phyloP scores from a whole-genome alignment of 1,140 invertebrate genomes.

The Bombus superbus region DNA sequence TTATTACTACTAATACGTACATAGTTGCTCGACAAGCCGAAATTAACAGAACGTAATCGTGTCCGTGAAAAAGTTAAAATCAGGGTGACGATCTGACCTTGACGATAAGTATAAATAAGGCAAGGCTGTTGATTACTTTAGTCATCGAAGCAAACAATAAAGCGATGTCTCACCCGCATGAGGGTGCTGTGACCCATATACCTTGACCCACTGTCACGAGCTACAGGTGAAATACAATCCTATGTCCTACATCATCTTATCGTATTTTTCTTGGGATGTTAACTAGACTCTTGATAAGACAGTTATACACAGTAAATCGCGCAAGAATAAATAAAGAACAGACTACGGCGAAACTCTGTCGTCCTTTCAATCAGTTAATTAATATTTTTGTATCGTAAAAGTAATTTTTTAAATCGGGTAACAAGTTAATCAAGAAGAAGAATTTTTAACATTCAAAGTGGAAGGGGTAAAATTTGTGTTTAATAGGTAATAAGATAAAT shows the following conservation, averaged over 20 bases:
- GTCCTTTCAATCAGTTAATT: neutral
- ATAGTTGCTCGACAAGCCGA: neutral
- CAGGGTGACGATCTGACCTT: constrained; percentile 63
- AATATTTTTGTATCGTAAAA: too few relatives aligned
- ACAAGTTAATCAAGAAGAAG: too few relatives aligned
- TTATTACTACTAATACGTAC: neutral
- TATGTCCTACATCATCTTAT: constrained; percentile 70
- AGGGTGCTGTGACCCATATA: constrained; percentile 81
- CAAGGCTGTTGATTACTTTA: constrained; percentile 75
- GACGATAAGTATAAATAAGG: constrained; percentile 69
- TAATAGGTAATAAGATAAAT: too few relatives aligned
- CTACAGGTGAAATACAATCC: constrained; percentile 73
- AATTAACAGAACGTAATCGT: neutral
- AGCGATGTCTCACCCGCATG: constrained; percentile 79
- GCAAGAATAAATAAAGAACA: neutral
- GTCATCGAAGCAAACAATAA: constrained; percentile 71
- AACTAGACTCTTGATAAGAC: constrained; percentile 63
- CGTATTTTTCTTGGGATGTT: constrained; percentile 56
- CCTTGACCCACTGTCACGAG: constrained; percentile 80
- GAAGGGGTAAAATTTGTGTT: too few relatives aligned
- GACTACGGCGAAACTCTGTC: neutral
- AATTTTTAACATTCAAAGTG: too few relatives aligned
- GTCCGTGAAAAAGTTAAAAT: constrained; percentile 49
- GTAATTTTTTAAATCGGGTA: too few relatives aligned
- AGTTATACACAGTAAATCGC: neutral